Conservation (phyloP, 2,888 invertebrate genomes). For the Dione vanillae region DNA sequence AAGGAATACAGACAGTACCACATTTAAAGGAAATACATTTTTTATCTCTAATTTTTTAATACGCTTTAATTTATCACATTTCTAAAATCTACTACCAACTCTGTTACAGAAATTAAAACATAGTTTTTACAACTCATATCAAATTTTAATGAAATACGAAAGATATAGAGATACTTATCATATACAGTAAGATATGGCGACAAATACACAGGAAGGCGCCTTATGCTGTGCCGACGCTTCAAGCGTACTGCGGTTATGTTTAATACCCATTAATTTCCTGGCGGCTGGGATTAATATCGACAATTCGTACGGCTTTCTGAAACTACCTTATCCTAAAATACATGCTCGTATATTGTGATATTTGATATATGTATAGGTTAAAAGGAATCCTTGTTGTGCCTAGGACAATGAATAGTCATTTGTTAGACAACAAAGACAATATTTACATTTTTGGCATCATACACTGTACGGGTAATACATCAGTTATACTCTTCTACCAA, state of each 20-base stretch:
- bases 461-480: neutral
- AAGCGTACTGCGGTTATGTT: slow-evolving; percentile 40
- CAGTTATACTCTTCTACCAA: neutral
- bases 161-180: neutral
- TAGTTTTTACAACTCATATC: too few species aligned
- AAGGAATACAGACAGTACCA: too few species aligned
- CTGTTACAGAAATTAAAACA: too few species aligned
- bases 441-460: slow-evolving; percentile 16
- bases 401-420: neutral
- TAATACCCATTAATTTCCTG: slow-evolving; percentile 51
- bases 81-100: too few species aligned
- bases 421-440: slow-evolving; percentile 6
- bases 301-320: slow-evolving; percentile 45
- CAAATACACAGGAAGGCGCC: slow-evolving; percentile 9
- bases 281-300: slow-evolving; percentile 42
- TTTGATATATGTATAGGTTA: slow-evolving; percentile 2
- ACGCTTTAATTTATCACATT: too few species aligned
- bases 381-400: slow-evolving; percentile 1
- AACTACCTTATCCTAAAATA: slow-evolving; percentile 37
- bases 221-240: slow-evolving; percentile 26
- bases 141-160: too few species aligned
- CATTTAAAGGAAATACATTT: too few species aligned
- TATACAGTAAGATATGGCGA: neutral
- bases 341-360: slow-evolving; percentile 9
- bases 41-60: too few species aligned